A percentile compares a stretch with the other conserved stretches of the same genome.
phyloP scores from a whole-genome alignment of 2,888 invertebrate genomes.

The Drosophila siamana region DNA sequence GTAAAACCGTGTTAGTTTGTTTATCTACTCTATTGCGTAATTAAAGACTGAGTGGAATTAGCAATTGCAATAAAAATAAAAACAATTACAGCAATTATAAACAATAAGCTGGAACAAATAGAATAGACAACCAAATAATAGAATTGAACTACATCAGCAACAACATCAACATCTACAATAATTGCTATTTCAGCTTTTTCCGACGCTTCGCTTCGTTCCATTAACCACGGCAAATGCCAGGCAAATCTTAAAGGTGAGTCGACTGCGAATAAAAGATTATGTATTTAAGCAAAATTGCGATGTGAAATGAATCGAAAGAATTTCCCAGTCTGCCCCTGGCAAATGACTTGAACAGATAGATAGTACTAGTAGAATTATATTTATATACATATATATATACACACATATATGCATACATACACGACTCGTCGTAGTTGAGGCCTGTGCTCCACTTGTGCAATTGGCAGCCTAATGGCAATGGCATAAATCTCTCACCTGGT shows the following conservation, averaged over 20 bases:
- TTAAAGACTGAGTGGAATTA: slow-evolving; percentile 56
- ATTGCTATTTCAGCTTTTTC: slow-evolving; percentile 52
- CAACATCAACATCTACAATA: slow-evolving; percentile 37
- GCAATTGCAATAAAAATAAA: slow-evolving; percentile 69
- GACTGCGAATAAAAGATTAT: slow-evolving; percentile 25
- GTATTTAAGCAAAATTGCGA: slow-evolving; percentile 32
- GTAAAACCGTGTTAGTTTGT: slow-evolving; percentile 50
- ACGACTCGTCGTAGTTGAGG: background rate
- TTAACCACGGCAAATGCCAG: slow-evolving; percentile 42
- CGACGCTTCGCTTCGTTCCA: slow-evolving; percentile 24
- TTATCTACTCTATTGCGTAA: slow-evolving; percentile 46
- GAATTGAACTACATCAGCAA: background rate
- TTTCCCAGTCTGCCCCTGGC: slow-evolving; percentile 17
- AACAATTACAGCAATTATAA: slow-evolving; percentile 72
- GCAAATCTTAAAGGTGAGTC: slow-evolving; percentile 50
- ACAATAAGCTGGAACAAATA: slow-evolving; percentile 46
- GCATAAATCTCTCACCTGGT: slow-evolving; percentile 73
- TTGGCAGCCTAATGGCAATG: slow-evolving; percentile 59
- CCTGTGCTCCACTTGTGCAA: slow-evolving; percentile 22
- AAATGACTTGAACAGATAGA: slow-evolving; percentile 6
- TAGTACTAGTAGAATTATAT: background rate
- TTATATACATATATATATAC: background rate
- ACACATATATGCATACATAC: background rate
- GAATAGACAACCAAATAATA: slow-evolving; percentile 21
- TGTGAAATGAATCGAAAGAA: slow-evolving; percentile 35